Percentiles rank a stretch among this genome's conserved stretches.
Conservation (phyloP, 2,888 invertebrate species). For the Tachina fera region DNA sequence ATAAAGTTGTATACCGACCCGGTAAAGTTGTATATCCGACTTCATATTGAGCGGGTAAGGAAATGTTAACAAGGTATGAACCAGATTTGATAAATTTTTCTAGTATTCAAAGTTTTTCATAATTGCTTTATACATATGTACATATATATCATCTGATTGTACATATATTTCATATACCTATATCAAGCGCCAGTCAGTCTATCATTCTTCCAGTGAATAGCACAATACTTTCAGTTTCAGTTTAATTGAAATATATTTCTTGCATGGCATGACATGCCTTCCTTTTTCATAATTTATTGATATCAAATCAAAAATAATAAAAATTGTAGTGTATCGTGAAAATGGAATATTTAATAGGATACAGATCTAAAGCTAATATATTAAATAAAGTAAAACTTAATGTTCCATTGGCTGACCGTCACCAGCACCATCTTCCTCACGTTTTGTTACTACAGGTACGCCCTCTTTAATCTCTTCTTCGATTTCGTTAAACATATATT, state of each 20-base stretch:
- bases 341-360: constrained; percentile 9
- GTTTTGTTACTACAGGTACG: constrained; percentile 73
- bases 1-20: no score
- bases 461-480: constrained; percentile 76
- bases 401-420: constrained; percentile 81
- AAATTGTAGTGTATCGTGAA: neutral
- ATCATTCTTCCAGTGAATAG: no score
- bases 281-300: constrained; percentile 54
- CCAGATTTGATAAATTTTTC: no score
- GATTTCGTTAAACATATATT: constrained; percentile 94
- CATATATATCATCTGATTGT: no score
- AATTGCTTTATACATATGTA: no score
- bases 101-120: no score
- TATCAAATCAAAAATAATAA: constrained; percentile 42
- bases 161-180: no score
- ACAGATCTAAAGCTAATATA: neutral
- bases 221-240: neutral
- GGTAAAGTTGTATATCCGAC: no score
- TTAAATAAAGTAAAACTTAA: constrained; percentile 66
- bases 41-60: no score
- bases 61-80: no score
- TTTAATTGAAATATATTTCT: neutral
- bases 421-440: constrained; percentile 74
- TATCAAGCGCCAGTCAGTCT: no score
- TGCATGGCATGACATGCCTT: neutral